Percentiles rank a stretch among this genome's conserved stretches.
phyloP scores from a whole-genome alignment of 2,797 vertebrate genomes.

The Odontamblyopus rebecca region DNA sequence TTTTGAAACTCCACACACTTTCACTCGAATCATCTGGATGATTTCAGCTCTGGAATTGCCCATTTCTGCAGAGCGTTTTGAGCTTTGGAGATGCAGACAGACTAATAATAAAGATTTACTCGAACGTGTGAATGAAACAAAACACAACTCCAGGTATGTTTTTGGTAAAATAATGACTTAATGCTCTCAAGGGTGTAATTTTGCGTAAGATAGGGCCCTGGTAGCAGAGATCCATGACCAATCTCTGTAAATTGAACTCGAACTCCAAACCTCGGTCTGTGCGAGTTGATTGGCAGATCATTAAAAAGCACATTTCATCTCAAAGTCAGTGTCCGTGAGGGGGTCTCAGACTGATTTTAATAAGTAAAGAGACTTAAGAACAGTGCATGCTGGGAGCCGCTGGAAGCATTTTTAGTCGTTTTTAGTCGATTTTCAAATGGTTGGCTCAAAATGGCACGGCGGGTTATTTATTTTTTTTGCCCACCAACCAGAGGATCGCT shows the following conservation, averaged over 20 bases:
- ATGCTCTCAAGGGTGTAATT: too few species aligned
- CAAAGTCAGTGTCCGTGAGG: neutral
- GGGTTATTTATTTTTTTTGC: too few species aligned
- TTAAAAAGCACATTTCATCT: constrained; percentile 1
- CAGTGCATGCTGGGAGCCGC: neutral
- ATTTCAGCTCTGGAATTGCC: too few species aligned
- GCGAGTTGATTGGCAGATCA: neutral
- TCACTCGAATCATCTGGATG: too few species aligned
- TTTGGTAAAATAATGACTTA: too few species aligned
- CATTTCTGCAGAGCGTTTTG: too few species aligned
- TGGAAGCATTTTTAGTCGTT: neutral
- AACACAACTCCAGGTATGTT: too few species aligned
- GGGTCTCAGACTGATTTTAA: neutral
- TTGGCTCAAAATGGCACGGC: neutral
- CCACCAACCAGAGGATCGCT: neutral
- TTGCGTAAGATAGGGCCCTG: neutral
- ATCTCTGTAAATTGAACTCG: neutral
- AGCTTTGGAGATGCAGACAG: too few species aligned
- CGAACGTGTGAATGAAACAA: too few species aligned
- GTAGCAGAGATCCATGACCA: neutral
- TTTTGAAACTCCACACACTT: too few species aligned
- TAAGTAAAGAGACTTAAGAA: neutral
- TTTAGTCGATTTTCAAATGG: neutral
- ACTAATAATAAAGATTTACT: too few species aligned
- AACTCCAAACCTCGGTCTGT: neutral